Evolutionary conservation across 2,888 invertebrate genomes (phyloP).

Genomic region (Agonopterix heracliana): DNA sequence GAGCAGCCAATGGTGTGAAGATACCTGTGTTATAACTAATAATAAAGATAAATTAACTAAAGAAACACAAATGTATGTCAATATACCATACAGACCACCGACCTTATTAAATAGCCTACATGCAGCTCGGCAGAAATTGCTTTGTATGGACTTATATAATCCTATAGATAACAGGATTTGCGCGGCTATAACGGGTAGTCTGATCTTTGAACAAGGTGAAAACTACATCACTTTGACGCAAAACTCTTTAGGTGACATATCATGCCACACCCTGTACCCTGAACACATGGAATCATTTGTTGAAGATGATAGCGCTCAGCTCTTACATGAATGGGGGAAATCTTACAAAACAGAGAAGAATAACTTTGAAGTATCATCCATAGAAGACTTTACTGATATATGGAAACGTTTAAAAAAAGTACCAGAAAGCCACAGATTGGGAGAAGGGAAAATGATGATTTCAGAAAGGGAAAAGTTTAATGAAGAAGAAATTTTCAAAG

Average conservation of each 20-base stretch:
- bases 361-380: conserved; percentile 39
- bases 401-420: conserved; percentile 45
- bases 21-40: conserved; percentile 54
- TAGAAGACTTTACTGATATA: conserved; percentile 37
- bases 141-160: conserved; percentile 47
- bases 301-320: conserved; percentile 42
- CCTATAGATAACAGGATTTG: conserved; percentile 46
- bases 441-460: conserved; percentile 19
- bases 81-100: conserved; percentile 55
- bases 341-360: conserved; percentile 30
- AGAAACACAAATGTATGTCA: conserved; percentile 32
- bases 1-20: conserved; percentile 63
- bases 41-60: conserved; percentile 33
- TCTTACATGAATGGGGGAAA: conserved; percentile 50
- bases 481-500: conserved; percentile 45
- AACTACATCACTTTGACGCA: conserved; percentile 47
- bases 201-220: conserved; percentile 39
- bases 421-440: conserved; percentile 37
- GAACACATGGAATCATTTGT: conserved; percentile 43
- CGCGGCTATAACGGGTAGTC: conserved; percentile 44
- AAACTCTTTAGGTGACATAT: conserved; percentile 62
- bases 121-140: conserved; percentile 38
- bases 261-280: conserved; percentile 47
- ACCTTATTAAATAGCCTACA: conserved; percentile 43
- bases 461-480: conserved; percentile 26